These are phyloP conservation scores for Pseudococcus longispinus DNA, from an alignment of 2,888 invertebrate species.

Conservation along the genomic window DNA sequence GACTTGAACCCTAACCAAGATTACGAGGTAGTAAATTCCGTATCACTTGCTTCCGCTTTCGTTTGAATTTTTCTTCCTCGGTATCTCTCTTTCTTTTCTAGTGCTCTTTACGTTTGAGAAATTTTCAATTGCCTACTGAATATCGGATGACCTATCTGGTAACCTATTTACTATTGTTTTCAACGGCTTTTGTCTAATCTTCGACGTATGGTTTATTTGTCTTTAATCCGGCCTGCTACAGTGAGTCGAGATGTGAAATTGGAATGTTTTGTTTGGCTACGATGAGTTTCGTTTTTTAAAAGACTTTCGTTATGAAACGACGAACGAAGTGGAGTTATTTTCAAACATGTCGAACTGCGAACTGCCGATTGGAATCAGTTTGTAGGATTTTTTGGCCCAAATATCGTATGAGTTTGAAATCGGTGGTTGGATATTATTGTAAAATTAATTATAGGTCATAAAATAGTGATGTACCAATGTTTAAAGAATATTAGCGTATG, in stretches of 20 bases:
- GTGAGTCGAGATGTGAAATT: not conserved
- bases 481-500: too few relatives aligned
- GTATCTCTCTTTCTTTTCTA: not conserved
- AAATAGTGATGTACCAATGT: too few relatives aligned
- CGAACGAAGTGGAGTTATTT: not conserved
- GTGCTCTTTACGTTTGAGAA: not conserved
- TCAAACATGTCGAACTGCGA: not conserved
- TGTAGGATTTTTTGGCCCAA: not conserved
- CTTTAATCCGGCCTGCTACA: not conserved
- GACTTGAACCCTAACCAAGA: not conserved
- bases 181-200: not conserved
- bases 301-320: not conserved
- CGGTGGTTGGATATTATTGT: too few relatives aligned
- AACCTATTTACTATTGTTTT: slow-evolving; percentile 23
- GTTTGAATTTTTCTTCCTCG: not conserved
- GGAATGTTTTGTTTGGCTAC: slow-evolving; percentile 9
- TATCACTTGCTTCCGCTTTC: slow-evolving; percentile 7
- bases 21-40: not conserved
- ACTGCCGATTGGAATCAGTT: not conserved
- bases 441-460: too few relatives aligned
- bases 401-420: too few relatives aligned
- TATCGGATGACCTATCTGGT: slow-evolving; percentile 5
- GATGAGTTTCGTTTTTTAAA: slow-evolving; percentile 12
- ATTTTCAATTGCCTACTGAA: slow-evolving; percentile 1
- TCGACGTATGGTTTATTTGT: not conserved